Percentiles rank a stretch among this genome's conserved stretches.
These are phyloP conservation scores for Myathropa florea DNA, from an alignment of 2,888 invertebrate species.

Conservation along the genomic window DNA sequence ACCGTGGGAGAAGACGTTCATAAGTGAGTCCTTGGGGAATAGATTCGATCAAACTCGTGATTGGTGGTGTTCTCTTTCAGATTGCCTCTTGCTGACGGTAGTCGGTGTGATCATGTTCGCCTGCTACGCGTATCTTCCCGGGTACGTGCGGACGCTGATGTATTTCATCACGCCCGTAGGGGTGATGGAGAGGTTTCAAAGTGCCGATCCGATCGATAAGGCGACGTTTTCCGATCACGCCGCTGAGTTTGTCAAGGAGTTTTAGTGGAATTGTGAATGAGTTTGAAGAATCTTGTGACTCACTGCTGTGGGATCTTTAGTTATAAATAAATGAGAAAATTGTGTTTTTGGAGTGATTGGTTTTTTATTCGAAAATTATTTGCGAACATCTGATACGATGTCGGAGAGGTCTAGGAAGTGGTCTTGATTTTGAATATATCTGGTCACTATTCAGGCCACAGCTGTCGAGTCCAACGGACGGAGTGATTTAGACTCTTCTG, in stretches of 20 bases:
- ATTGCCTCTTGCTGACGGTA: constrained; percentile 23
- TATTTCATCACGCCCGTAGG: constrained; percentile 19
- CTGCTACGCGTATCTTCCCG: constrained; percentile 26
- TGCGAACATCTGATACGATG: too few species aligned
- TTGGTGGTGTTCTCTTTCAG: constrained; percentile 4
- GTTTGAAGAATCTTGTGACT: not conserved
- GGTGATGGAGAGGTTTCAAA: not conserved
- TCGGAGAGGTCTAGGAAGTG: too few species aligned
- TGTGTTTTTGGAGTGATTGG: too few species aligned
- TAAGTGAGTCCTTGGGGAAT: constrained; percentile 19
- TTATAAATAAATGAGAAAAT: not conserved
- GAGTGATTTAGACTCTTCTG: too few species aligned
- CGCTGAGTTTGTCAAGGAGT: not conserved
- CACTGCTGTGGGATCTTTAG: not conserved
- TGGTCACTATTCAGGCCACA: too few species aligned
- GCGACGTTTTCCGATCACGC: not conserved
- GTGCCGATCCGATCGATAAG: not conserved
- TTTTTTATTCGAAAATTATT: not conserved
- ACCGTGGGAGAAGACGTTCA: constrained; percentile 40
- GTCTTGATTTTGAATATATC: too few species aligned
- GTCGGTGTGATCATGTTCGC: constrained; percentile 10
- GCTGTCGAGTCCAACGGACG: too few species aligned
- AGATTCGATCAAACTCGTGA: too few species aligned
- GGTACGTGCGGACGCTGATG: constrained; percentile 17
- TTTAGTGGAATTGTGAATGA: not conserved